phyloP scores from a whole-genome alignment of 2,888 invertebrate genomes.

The Lissonota sp. region DNA sequence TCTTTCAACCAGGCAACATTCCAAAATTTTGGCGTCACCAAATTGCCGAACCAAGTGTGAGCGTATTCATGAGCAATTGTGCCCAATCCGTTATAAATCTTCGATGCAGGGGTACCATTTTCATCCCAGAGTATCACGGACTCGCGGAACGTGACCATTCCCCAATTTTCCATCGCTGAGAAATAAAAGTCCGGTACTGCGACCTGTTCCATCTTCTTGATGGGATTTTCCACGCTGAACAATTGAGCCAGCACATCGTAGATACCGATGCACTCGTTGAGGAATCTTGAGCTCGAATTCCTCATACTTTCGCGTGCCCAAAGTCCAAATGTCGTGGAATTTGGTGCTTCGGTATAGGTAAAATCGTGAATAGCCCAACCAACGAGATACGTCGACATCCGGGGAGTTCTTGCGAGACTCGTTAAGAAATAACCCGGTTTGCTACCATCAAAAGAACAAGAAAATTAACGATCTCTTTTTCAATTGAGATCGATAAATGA shows the following conservation, averaged over 20 bases:
- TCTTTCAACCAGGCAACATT: conserved; percentile 83
- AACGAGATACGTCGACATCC: conserved; percentile 76
- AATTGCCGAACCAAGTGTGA: conserved; percentile 85
- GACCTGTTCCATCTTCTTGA: conserved; percentile 90
- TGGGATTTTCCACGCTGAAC: conserved; percentile 69
- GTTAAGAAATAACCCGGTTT: conserved; percentile 62
- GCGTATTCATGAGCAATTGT: conserved; percentile 85
- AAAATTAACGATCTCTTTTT: not conserved
- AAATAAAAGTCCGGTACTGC: conserved; percentile 94
- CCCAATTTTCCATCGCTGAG: conserved; percentile 98
- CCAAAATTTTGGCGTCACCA: conserved; percentile 82
- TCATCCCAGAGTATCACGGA: conserved; percentile 66
- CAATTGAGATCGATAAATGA: not conserved
- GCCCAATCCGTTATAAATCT: conserved; percentile 63
- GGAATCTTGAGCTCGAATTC: conserved; percentile 46
- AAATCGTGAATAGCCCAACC: conserved; percentile 77
- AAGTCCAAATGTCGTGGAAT: conserved; percentile 63
- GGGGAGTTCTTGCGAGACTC: conserved; percentile 68
- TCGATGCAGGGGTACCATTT: conserved; percentile 61
- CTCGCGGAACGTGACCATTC: conserved; percentile 90
- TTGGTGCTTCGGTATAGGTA: conserved; percentile 39
- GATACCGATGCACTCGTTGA: conserved; percentile 68
- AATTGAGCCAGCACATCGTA: conserved; percentile 68
- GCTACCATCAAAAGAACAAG: conserved; percentile 45
- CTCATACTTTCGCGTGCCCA: conserved; percentile 71